A percentile compares a stretch with the other conserved stretches of the same genome.
Conservation (phyloP, 1,140 invertebrate genomes). For the Solen grandis region DNA sequence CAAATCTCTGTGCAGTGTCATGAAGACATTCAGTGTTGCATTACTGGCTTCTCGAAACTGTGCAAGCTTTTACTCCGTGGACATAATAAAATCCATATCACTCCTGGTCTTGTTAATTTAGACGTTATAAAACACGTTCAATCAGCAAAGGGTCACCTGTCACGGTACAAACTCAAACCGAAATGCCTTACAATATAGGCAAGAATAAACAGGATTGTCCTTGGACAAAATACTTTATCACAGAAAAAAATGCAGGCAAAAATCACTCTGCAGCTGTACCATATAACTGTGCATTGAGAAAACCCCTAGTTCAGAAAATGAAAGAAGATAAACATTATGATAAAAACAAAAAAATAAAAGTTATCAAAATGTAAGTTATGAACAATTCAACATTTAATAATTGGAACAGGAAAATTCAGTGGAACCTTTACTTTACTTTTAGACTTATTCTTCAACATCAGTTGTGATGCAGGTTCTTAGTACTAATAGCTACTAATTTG, state of each 20-base stretch:
- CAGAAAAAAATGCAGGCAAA: conserved; percentile 46
- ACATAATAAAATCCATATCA: not conserved
- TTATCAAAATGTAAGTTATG: no score
- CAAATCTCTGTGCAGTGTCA: conserved; percentile 30
- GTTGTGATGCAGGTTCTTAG: no score
- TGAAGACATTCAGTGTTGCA: conserved; percentile 44
- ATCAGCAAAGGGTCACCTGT: conserved; percentile 45
- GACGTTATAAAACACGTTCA: conserved; percentile 55
- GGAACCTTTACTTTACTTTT: no score
- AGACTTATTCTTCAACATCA: no score
- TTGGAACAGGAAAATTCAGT: no score
- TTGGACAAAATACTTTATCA: conserved; percentile 34
- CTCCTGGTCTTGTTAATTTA: conserved; percentile 46
- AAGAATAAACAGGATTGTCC: conserved; percentile 42
- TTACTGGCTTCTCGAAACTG: conserved; percentile 31
- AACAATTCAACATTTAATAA: no score
- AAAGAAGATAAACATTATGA: no score
- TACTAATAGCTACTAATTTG: no score
- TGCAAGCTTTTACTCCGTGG: not conserved
- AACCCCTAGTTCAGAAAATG: no score
- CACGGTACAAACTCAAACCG: conserved; percentile 55
- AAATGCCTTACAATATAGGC: conserved; percentile 40
- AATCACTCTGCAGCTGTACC: not conserved
- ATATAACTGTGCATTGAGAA: not conserved
- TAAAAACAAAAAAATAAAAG: no score